Percentiles rank a stretch among this genome's conserved stretches.
Evolutionary conservation across 2,888 invertebrate species (phyloP).

Genomic region (Heliconius aoede): DNA sequence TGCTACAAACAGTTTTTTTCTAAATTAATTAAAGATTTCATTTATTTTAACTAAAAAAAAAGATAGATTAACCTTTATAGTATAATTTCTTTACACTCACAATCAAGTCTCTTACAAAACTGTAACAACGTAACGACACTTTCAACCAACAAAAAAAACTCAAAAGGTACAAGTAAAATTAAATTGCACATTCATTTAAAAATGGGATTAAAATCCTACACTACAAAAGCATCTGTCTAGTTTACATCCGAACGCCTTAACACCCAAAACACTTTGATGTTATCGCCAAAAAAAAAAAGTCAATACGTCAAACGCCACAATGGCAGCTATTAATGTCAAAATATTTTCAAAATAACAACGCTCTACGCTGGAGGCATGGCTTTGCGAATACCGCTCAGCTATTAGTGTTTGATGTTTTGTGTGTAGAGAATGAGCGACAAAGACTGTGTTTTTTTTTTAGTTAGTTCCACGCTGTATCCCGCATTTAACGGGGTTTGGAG

Average conservation of each 20-base stretch:
- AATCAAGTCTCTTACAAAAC: background rate
- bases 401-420: constrained; percentile 17
- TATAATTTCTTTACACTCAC: background rate
- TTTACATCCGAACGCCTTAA: constrained; percentile 48
- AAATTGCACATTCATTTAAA: constrained; percentile 33
- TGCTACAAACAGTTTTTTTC: too few relatives aligned
- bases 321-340: constrained; percentile 79
- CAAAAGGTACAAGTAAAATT: constrained; percentile 23
- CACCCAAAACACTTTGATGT: constrained; percentile 53
- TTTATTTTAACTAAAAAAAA: too few relatives aligned
- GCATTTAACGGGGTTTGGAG: background rate
- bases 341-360: constrained; percentile 81
- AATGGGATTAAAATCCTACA: constrained; percentile 40
- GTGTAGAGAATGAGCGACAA: constrained; percentile 17
- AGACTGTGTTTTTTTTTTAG: constrained; percentile 11
- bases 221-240: constrained; percentile 36
- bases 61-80: background rate
- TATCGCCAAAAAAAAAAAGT: constrained; percentile 40
- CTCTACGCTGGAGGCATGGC: constrained; percentile 66
- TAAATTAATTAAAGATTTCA: too few relatives aligned
- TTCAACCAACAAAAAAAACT: constrained; percentile 28
- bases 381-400: constrained; percentile 64
- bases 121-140: constrained; percentile 6
- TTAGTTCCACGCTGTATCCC: background rate
- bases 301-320: constrained; percentile 72